Conservation (phyloP, 2,113 vertebrate genomes). For the Piaya cayana region DNA sequence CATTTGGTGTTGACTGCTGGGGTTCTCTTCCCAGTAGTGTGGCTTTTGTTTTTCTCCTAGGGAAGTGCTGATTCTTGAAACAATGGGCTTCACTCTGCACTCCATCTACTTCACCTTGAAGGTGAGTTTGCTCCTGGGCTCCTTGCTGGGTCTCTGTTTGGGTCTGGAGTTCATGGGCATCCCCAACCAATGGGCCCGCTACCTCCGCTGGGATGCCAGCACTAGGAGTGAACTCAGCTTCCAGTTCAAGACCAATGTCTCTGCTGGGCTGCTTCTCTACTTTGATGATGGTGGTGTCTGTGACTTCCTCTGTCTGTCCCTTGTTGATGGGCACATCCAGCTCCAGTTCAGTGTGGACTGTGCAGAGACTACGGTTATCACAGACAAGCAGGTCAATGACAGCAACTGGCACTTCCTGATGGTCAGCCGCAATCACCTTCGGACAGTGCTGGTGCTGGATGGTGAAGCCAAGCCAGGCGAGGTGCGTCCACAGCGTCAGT, state of each 20-base stretch:
- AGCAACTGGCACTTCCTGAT: conserved; percentile 93
- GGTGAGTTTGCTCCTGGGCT: conserved; percentile 84
- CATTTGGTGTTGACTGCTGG: not conserved
- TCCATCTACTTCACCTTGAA: conserved; percentile 80
- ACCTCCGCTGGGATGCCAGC: conserved; percentile 96
- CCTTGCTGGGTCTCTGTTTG: conserved; percentile 82
- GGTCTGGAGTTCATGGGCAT: conserved; percentile 93
- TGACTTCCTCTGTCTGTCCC: conserved; percentile 90
- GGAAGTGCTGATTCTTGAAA: conserved; percentile 59
- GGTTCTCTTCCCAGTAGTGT: not conserved
- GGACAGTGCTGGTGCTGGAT: conserved; percentile 87
- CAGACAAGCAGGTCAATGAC: conserved; percentile 87
- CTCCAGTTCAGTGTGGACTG: conserved; percentile 94
- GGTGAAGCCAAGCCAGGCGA: conserved; percentile 84
- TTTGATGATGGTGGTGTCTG: conserved; percentile 95
- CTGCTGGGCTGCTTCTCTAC: conserved; percentile 91
- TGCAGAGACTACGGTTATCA: conserved; percentile 84
- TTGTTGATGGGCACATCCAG: conserved; percentile 86
- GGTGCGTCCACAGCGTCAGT: conserved; percentile 87
- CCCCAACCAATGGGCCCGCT: conserved; percentile 94
- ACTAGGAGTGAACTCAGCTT: conserved; percentile 92
- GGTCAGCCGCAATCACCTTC: conserved; percentile 87
- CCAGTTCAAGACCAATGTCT: conserved; percentile 91
- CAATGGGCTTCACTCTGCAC: conserved; percentile 79
- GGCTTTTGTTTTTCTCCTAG: conserved; percentile 14